Evolutionary conservation across 2,888 invertebrate species (phyloP).

Genomic region (Cylindroiulus punctatus): DNA sequence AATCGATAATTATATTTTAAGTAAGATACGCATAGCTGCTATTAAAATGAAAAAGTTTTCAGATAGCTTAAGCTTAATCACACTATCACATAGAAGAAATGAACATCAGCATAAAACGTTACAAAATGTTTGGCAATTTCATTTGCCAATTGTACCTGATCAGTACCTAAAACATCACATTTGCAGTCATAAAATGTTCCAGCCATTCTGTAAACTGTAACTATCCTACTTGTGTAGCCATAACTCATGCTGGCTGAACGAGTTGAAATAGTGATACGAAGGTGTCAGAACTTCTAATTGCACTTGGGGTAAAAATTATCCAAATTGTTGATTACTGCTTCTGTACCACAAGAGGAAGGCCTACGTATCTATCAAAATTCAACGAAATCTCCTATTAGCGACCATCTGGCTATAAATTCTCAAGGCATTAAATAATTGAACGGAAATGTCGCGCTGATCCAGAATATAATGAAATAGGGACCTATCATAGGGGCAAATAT

Average conservation of each 20-base stretch:
- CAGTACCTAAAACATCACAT: not conserved
- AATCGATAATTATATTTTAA: conserved; percentile 3
- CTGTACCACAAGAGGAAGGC: not conserved
- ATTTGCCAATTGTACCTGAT: not conserved
- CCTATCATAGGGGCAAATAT: not conserved
- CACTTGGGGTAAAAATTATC: conserved; percentile 22
- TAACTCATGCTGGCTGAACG: not conserved
- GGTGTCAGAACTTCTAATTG: conserved; percentile 13
- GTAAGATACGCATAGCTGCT: conserved; percentile 34
- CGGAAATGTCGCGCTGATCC: not conserved
- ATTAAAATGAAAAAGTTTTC: conserved; percentile 19
- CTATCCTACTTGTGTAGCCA: not conserved
- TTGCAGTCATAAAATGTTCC: not conserved
- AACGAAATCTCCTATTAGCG: not conserved
- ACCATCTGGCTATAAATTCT: not conserved
- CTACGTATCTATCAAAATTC: not conserved
- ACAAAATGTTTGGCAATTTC: conserved; percentile 13
- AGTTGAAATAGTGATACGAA: not conserved
- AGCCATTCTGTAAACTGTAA: not conserved
- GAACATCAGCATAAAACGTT: not conserved
- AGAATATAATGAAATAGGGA: not conserved
- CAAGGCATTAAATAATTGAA: not conserved
- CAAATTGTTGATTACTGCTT: not conserved
- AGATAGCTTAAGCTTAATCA: not conserved
- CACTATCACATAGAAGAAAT: not conserved